Conservation (phyloP, 2,888 invertebrate genomes). For the Drosophila siamana region DNA sequence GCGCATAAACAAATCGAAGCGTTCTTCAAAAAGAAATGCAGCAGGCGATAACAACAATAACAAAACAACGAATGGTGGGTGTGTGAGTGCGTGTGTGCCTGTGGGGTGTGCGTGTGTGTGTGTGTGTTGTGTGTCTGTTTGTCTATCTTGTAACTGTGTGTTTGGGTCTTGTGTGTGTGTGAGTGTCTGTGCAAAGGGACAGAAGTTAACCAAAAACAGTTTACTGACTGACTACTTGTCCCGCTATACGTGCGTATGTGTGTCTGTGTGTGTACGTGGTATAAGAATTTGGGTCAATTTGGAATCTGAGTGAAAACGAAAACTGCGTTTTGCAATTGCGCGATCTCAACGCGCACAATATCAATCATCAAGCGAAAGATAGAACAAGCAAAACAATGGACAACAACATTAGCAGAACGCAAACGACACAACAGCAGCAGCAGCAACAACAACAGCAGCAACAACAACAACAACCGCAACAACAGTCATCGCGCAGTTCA, state of each 20-base stretch:
- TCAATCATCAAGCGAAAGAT: constrained; percentile 2
- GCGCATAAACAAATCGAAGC: constrained; percentile 38
- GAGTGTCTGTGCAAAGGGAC: constrained; percentile 34
- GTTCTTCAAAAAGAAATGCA: constrained; percentile 37
- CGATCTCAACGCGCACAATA: constrained; percentile 10
- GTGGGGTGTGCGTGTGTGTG: constrained; percentile 8
- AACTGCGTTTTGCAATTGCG: constrained; percentile 42
- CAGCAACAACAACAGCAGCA: constrained; percentile 48
- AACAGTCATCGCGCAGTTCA: constrained; percentile 56
- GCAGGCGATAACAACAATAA: constrained; percentile 57
- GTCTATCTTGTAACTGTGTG: constrained; percentile 8
- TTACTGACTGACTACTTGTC: constrained; percentile 32
- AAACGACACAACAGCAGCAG: constrained; percentile 48
- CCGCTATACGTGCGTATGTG: constrained; percentile 32
- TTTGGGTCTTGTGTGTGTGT: neutral
- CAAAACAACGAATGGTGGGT: constrained; percentile 41
- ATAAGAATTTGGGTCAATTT: constrained; percentile 70
- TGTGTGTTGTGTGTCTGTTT: constrained; percentile 7
- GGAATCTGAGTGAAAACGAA: constrained; percentile 48
- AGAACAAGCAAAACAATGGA: constrained; percentile 39
- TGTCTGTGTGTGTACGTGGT: constrained; percentile 56
- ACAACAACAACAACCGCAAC: constrained; percentile 49
- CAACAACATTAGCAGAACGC: constrained; percentile 42
- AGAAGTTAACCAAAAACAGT: constrained; percentile 51
- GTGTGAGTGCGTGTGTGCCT: constrained; percentile 26